A percentile compares a stretch with the other conserved stretches of the same genome.
phyloP scores from a whole-genome alignment of 2,797 vertebrate species.

The Pantherophis alleghaniensis region DNA sequence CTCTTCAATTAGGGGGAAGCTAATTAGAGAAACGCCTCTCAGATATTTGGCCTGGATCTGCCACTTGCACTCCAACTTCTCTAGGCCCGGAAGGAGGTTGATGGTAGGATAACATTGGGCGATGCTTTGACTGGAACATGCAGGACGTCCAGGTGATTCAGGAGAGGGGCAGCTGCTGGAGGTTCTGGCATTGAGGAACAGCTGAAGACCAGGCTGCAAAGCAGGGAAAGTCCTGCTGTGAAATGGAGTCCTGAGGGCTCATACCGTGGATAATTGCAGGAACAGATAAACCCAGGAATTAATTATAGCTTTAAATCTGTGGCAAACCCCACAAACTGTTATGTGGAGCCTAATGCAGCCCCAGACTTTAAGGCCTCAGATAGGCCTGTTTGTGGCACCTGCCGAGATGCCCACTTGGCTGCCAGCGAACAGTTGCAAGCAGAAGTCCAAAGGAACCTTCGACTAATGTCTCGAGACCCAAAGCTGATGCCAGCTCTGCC shows the following conservation, averaged over 20 bases:
- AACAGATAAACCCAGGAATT: neutral
- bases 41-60: neutral
- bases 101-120: neutral
- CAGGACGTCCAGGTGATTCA: neutral
- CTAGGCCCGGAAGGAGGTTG: neutral
- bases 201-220: neutral
- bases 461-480: neutral
- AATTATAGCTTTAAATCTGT: neutral
- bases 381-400: neutral
- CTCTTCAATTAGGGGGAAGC: neutral
- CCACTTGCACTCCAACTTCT: neutral
- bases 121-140: neutral
- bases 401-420: neutral
- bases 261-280: neutral
- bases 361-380: neutral
- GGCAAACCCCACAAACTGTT: neutral
- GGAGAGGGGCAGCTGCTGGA: neutral
- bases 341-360: neutral
- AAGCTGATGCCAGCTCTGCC: neutral
- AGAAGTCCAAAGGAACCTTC: neutral
- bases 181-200: neutral
- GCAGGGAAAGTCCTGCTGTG: neutral
- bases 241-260: neutral
- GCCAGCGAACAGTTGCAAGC: neutral
- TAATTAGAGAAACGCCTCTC: neutral